Percentiles rank a stretch among this genome's conserved stretches.
These are phyloP conservation scores for Blastomussa wellsi DNA, from an alignment of 92 coral and sea anemone species.

Conservation along the genomic window DNA sequence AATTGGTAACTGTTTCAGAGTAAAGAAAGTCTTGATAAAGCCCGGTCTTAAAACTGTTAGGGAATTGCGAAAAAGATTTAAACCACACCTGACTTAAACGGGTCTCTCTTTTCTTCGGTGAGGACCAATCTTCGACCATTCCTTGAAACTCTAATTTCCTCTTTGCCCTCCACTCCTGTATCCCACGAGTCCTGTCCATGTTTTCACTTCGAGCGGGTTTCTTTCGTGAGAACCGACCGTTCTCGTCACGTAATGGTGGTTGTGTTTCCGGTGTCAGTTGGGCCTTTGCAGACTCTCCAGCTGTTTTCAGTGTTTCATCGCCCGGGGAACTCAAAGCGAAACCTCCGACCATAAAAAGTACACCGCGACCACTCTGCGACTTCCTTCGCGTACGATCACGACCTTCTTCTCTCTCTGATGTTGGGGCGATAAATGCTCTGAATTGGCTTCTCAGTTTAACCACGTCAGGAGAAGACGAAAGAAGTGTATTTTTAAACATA, in stretches of 20 bases:
- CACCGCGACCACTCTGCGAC: background rate
- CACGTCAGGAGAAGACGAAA: constrained; percentile 11
- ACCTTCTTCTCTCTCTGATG: background rate
- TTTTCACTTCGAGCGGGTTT: background rate
- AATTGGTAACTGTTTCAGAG: constrained; percentile 20
- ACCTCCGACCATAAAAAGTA: background rate
- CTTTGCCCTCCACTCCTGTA: constrained; percentile 3
- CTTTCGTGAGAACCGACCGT: constrained; percentile 3
- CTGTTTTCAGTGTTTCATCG: background rate
- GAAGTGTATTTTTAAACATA: background rate
- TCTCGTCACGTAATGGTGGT: background rate
- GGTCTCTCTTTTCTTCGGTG: constrained; percentile 23
- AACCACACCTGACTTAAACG: constrained; percentile 13
- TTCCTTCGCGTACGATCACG: background rate
- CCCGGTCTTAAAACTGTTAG: background rate
- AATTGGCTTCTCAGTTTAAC: background rate
- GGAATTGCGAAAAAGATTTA: background rate
- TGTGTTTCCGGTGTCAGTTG: background rate
- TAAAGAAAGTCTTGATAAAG: background rate
- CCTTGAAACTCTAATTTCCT: background rate
- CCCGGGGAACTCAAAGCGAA: background rate
- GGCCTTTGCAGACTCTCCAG: background rate
- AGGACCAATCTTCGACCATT: no score
- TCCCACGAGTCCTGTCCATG: constrained; percentile 1
- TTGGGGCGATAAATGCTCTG: background rate